phyloP scores from a whole-genome alignment of 2,888 invertebrate species.

The Drosophila flavopinicola region DNA sequence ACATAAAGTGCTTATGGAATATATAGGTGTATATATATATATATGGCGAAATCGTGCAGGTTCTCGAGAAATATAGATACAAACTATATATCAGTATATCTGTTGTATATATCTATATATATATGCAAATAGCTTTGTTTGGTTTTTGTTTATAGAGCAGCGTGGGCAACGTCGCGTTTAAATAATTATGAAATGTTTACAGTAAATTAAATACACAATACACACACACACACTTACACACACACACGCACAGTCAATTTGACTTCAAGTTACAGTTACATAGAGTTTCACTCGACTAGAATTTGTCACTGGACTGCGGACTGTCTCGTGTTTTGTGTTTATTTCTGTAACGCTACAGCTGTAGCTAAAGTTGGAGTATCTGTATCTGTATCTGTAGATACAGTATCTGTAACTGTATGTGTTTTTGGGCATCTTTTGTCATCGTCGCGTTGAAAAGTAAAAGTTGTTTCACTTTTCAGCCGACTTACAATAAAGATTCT shows the following conservation, averaged over 20 bases:
- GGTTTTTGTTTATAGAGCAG: slow-evolving; percentile 40
- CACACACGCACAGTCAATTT: slow-evolving; percentile 18
- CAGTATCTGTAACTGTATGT: slow-evolving; percentile 8
- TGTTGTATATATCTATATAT: slow-evolving; percentile 3
- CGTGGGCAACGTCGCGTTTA: slow-evolving; percentile 37
- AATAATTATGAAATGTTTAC: slow-evolving; percentile 72
- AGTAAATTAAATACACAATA: slow-evolving; percentile 26
- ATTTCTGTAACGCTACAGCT: slow-evolving; percentile 11
- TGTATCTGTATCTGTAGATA: too few relatives aligned
- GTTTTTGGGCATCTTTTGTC: slow-evolving; percentile 33
- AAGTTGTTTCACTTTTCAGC: slow-evolving; percentile 72
- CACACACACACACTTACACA: slow-evolving; percentile 13
- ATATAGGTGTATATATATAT: too few relatives aligned
- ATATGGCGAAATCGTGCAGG: slow-evolving; percentile 59
- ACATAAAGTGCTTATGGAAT: slow-evolving; percentile 36
- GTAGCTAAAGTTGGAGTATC: slow-evolving; percentile 1
- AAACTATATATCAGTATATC: slow-evolving; percentile 5
- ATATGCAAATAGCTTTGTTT: slow-evolving; percentile 30
- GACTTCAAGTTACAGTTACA: slow-evolving; percentile 53
- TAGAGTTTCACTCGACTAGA: slow-evolving; percentile 60
- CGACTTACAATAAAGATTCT: slow-evolving; percentile 57
- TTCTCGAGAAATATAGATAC: slow-evolving; percentile 28
- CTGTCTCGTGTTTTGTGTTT: slow-evolving; percentile 18
- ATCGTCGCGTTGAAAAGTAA: slow-evolving; percentile 60
- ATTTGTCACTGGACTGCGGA: slow-evolving; percentile 37